phyloP scores from a whole-genome alignment of 2,888 invertebrate species.

The Tortricodes alternella region DNA sequence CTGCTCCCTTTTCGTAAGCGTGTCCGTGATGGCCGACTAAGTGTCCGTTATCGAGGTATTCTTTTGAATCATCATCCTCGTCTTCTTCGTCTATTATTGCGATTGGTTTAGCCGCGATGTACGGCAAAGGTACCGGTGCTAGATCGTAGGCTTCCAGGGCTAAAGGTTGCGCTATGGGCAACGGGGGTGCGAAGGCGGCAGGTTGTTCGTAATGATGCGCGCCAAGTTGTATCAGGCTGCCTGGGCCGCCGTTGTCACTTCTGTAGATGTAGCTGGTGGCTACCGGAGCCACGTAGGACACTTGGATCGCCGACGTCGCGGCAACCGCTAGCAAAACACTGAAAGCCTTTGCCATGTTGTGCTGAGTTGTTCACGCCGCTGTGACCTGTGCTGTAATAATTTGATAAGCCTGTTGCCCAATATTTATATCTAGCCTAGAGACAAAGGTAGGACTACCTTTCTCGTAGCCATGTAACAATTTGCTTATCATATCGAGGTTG shows the following conservation, averaged over 20 bases:
- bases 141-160: conserved; percentile 59
- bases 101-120: conserved; percentile 63
- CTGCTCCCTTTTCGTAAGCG: conserved; percentile 65
- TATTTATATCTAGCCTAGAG: conserved; percentile 74
- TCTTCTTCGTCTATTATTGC: conserved; percentile 54
- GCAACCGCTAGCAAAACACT: conserved; percentile 54
- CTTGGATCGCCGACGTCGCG: conserved; percentile 56
- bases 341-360: conserved; percentile 62
- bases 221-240: conserved; percentile 70
- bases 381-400: conserved; percentile 67
- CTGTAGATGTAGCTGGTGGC: conserved; percentile 82
- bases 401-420: conserved; percentile 71
- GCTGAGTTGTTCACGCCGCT: conserved; percentile 56
- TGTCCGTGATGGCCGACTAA: conserved; percentile 45
- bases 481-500: conserved; percentile 74
- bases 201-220: conserved; percentile 60
- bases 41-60: conserved; percentile 39
- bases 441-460: conserved; percentile 68
- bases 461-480: conserved; percentile 77
- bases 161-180: conserved; percentile 54
- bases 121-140: conserved; percentile 63
- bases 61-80: conserved; percentile 51
- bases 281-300: conserved; percentile 70
- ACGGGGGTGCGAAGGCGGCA: conserved; percentile 54
- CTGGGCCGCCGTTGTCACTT: conserved; percentile 75